Evolutionary conservation across 2,888 invertebrate species (phyloP).

Genomic region (Parnassius glacialis): DNA sequence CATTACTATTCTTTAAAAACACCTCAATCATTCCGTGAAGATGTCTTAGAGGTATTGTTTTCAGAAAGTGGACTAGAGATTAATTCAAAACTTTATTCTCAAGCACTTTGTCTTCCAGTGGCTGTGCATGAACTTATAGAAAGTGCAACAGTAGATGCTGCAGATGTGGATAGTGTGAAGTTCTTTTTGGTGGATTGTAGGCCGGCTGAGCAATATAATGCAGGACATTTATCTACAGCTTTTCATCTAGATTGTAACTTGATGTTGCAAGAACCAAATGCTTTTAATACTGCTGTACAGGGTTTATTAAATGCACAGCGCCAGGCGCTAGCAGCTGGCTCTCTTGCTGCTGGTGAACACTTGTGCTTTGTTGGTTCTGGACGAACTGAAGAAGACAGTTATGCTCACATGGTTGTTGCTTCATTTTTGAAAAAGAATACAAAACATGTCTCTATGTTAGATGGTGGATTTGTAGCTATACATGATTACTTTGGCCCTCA

Average conservation of each 20-base stretch:
- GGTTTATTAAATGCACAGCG: constrained; percentile 94
- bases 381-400: constrained; percentile 95
- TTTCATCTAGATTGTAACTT: constrained; percentile 98
- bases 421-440: constrained; percentile 97
- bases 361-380: constrained; percentile 97
- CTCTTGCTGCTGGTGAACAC: constrained; percentile 92
- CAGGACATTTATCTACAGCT: constrained; percentile 97
- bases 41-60: constrained; percentile 85
- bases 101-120: constrained; percentile 97
- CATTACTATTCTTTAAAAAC: constrained; percentile 97
- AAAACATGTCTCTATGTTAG: constrained; percentile 94
- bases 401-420: constrained; percentile 98
- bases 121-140: constrained; percentile 95
- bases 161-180: constrained; percentile 84
- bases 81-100: constrained; percentile 84
- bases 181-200: constrained; percentile 99
- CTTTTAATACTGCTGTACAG: constrained; percentile 96
- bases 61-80: constrained; percentile 79
- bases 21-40: constrained; percentile 94
- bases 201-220: constrained; percentile 97
- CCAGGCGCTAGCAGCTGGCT: constrained; percentile 92
- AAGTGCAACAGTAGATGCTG: constrained; percentile 85
- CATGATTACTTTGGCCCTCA: constrained; percentile 92
- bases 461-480: constrained; percentile 93
- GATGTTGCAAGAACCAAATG: constrained; percentile 97